These are phyloP conservation scores for Mactra quadrangularis DNA, from an alignment of 1,140 invertebrate genomes.

Conservation along the genomic window DNA sequence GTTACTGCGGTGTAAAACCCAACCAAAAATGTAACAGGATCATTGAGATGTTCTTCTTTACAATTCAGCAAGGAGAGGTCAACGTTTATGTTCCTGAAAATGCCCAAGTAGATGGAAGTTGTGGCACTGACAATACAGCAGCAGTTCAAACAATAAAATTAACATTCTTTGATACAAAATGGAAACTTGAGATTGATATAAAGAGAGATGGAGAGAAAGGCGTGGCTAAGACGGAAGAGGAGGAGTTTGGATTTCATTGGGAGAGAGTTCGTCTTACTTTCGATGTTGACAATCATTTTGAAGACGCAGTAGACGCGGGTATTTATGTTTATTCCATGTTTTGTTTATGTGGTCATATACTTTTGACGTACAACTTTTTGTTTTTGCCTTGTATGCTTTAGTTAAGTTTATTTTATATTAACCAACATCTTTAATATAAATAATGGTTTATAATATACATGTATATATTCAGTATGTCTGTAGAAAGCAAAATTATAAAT, in stretches of 20 bases:
- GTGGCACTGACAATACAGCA: neutral
- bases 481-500: no score
- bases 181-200: neutral
- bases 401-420: no score
- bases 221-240: neutral
- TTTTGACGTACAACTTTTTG: no score
- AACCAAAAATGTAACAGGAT: no score
- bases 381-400: no score
- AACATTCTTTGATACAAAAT: constrained; percentile 6
- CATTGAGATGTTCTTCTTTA: no score
- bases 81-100: neutral
- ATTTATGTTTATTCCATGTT: neutral
- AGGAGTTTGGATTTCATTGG: neutral
- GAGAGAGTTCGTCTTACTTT: neutral
- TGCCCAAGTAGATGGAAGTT: neutral
- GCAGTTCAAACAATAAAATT: neutral
- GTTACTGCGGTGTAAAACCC: no score
- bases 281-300: neutral
- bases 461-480: no score
- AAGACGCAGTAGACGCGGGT: neutral
- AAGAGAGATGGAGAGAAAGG: neutral
- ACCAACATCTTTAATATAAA: no score
- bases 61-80: no score
- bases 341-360: neutral
- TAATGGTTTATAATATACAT: no score